Evolutionary conservation across 2,797 vertebrate genomes (phyloP), one percentile per base, ranked within the genome.

Genomic region (Lepilemur ruficaudatus): DNA sequence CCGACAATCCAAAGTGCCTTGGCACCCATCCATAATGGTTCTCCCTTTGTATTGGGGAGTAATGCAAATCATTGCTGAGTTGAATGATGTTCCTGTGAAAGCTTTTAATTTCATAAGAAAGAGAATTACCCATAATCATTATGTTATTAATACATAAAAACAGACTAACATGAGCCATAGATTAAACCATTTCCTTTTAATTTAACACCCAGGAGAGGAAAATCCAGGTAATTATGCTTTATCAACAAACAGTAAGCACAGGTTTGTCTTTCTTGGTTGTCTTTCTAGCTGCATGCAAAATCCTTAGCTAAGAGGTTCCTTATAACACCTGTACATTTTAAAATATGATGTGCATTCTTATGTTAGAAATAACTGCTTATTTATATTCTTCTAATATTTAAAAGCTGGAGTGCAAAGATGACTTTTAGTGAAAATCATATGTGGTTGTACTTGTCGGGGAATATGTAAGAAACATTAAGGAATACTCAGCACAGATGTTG

Each of bases 21-120:
- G 98, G 97, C 98, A 95, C 18, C 55, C 88, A 85, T 97, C 97
- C 97, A 89, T 94, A 96, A 91, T 52, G 78, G 89, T 93, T 95
- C 94, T 95, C 65, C 89, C 17, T 89, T 43, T 89, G 57, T 95
- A 82, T 41, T 38, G 95, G 81, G 89, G 94, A 98, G 92, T 97
- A 97, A 98, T 96, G 97, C 73, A 98, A 97, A 97, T 97, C 7
- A 55, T 95, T 89, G 95, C 96, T 78, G 81, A 97, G 89, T 94
- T 96, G 46, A 80, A 97, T 96, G 93, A 59, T 98, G 46, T 82
- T 91, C 70, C 89, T 94, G 75, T 82, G 86, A 97, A 98, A 97
- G 91, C 97, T 98, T 97, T 98, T 98, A 98, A 98, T 98, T 98
- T 98, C 94, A 93, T 88, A 93, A 91, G 96, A 95, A 93, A 94